Conservation (phyloP, 2,888 invertebrate genomes). For the Scaptomyza cyrtandrae region DNA sequence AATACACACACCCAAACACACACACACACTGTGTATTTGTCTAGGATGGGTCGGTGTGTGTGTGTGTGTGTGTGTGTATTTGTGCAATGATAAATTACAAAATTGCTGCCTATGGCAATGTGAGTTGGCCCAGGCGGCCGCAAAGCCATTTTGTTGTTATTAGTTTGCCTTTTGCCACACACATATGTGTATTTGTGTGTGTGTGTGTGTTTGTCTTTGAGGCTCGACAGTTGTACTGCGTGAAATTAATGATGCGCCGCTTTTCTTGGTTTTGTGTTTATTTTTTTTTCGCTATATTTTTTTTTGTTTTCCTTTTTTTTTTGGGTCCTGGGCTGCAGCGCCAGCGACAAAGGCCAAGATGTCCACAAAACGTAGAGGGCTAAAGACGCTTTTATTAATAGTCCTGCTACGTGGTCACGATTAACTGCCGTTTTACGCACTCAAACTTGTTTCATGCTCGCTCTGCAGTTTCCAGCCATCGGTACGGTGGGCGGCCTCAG, state of each 20-base stretch:
- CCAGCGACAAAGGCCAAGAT: conserved; percentile 50
- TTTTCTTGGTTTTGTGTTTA: conserved; percentile 51
- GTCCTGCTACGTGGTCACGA: conserved; percentile 78
- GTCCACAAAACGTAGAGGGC: conserved; percentile 74
- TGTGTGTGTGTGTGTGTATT: conserved; percentile 69
- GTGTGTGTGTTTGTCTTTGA: conserved; percentile 33
- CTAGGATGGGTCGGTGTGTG: conserved; percentile 53
- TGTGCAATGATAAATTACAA: conserved; percentile 80
- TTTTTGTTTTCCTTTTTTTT: conserved; percentile 7
- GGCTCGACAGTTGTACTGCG: conserved; percentile 79
- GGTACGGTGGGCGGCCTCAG: conserved; percentile 45
- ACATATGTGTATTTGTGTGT: conserved; percentile 31
- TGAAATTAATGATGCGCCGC: conserved; percentile 78
- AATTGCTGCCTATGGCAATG: conserved; percentile 75
- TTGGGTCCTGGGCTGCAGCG: conserved; percentile 31
- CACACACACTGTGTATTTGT: conserved; percentile 36
- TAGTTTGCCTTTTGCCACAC: conserved; percentile 75
- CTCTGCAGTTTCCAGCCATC: conserved; percentile 12
- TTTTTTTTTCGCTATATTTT: conserved; percentile 32
- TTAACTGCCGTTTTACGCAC: conserved; percentile 79
- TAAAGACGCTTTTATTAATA: conserved; percentile 79
- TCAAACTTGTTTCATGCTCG: conserved; percentile 53
- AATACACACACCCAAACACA: conserved; percentile 11
- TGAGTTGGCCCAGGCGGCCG: conserved; percentile 68
- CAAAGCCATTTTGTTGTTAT: conserved; percentile 80